Evolutionary conservation across 2,797 vertebrate species (phyloP), one percentile per base, ranked within the genome.

Genomic region (Pteropus rufus): DNA sequence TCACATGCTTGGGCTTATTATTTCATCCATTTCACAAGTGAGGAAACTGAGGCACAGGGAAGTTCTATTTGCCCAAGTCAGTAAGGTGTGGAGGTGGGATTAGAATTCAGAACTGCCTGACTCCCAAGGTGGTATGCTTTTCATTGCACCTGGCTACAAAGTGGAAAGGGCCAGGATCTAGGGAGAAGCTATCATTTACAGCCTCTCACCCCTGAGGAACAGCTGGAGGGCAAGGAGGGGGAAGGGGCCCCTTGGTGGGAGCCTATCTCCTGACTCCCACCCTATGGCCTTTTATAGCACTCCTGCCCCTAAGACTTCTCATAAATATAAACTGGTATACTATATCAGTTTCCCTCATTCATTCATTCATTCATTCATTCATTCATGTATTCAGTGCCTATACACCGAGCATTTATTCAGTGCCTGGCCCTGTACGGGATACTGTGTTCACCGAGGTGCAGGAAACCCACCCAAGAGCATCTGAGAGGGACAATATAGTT

Each of bases 31-130:
- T 76, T 79, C 67, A 46, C n/a, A 93, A 36, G 62, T 31, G 46
- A 86, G 67, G 79, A 92, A 94, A 94, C 60, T 46, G 58, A 97
- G 88, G 75, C 76, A 72, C 36, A 24, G 79, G 31, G 62, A 92
- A 24, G 23, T 92, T 86, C 70, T 52, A 80, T 72, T 82, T 21
- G 64, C 24, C 75, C 75, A 89, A 46, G 64, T 91, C 64, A 76
- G 49, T 52, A 21, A 81, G 60, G 29, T 52, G 62, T 77, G 60
- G 67, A 94, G 94, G 67, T 16, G 21, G 65, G 56, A 85, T 76
- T 73, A 72, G 88, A 95, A 92, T 80, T 92, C 83, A 76, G 91
- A 83, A 64, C 69, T 80, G 52, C 72, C 54, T 18, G 87, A 52
- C 65, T 82, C 44, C 65, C 29, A 23, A 83, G 36, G 49, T 44